Evolutionary conservation across 2,113 vertebrate genomes (phyloP).

Genomic region (Megalops atlanticus): DNA sequence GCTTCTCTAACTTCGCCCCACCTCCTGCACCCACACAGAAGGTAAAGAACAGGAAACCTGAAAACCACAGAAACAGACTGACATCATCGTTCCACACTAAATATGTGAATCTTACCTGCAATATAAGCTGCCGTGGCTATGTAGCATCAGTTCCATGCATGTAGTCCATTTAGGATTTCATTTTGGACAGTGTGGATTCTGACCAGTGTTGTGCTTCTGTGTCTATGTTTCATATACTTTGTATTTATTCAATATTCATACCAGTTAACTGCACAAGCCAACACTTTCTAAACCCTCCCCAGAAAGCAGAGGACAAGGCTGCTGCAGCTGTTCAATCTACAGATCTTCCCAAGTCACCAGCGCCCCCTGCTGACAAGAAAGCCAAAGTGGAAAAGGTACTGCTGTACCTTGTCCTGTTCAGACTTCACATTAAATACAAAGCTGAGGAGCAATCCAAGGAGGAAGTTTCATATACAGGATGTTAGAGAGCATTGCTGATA

Average conservation of each 20-base stretch:
- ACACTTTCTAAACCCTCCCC: not conserved
- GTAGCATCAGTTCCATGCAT: not conserved
- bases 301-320: constrained; percentile 45
- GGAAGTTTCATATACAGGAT: too few relatives aligned
- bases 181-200: too few relatives aligned
- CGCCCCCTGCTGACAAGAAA: constrained; percentile 62
- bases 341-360: constrained; percentile 32
- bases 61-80: not conserved
- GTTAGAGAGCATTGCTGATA: too few relatives aligned
- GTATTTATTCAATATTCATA: too few relatives aligned
- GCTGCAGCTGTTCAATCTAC: not conserved
- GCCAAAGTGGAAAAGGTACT: constrained; percentile 43
- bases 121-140: not conserved
- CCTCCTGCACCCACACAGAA: constrained; percentile 50
- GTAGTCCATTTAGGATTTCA: too few relatives aligned
- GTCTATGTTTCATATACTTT: too few relatives aligned
- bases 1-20: constrained; percentile 53
- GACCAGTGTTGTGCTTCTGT: too few relatives aligned
- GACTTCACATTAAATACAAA: too few relatives aligned
- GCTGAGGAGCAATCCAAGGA: too few relatives aligned
- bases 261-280: too few relatives aligned
- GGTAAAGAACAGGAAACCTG: constrained; percentile 41
- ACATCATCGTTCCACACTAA: not conserved
- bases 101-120: not conserved
- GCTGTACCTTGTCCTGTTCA: too few relatives aligned